phyloP scores from a whole-genome alignment of 2,797 vertebrate genomes.

The Channallabes apus region DNA sequence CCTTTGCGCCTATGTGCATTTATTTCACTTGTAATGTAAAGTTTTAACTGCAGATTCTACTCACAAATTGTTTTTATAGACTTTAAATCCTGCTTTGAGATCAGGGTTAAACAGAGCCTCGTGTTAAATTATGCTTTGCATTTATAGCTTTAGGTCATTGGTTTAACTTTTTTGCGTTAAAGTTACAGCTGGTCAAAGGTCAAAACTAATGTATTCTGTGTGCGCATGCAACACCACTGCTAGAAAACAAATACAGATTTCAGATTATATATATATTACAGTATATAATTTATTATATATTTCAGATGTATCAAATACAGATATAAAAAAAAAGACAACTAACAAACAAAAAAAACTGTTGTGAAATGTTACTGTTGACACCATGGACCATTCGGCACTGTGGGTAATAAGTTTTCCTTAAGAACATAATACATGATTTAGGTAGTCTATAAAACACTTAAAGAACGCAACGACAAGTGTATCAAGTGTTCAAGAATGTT shows the following conservation, averaged over 20 bases:
- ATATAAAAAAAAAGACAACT: too few species aligned
- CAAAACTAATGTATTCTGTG: neutral
- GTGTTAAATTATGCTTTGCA: slow-evolving; percentile 18
- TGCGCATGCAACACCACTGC: neutral
- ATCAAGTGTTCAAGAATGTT: neutral
- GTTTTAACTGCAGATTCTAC: too few species aligned
- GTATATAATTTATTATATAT: too few species aligned
- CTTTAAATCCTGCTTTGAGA: neutral
- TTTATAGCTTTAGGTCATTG: neutral
- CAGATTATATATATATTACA: too few species aligned
- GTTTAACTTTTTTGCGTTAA: neutral
- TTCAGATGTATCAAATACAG: too few species aligned
- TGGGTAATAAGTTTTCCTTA: neutral
- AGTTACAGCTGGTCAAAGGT: neutral
- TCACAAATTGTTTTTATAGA: neutral
- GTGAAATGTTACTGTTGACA: neutral
- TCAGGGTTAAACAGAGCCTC: neutral
- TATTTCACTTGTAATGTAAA: neutral
- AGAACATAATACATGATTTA: neutral
- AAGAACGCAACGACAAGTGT: neutral
- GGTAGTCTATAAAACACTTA: too few species aligned
- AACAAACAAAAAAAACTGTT: neutral
- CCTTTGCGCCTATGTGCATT: neutral
- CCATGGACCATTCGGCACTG: neutral
- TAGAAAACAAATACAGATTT: neutral